Evolutionary conservation across 2,797 vertebrate species (phyloP).

Genomic region (Eulemur albifrons): DNA sequence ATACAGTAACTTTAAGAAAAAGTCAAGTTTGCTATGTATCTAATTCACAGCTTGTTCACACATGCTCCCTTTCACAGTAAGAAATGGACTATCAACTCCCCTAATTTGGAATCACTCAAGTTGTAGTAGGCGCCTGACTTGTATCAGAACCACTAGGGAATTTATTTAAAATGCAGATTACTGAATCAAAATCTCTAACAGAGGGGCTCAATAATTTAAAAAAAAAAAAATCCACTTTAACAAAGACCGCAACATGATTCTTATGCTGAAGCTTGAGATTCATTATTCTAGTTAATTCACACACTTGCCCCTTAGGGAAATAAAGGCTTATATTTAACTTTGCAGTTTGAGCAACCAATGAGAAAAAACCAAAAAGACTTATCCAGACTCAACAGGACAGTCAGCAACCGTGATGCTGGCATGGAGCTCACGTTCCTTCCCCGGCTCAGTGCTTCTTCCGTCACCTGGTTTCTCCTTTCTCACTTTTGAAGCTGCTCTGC

Average conservation of each 20-base stretch:
- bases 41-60: background rate
- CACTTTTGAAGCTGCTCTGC: background rate
- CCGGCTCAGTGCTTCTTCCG: background rate
- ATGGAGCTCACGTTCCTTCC: background rate
- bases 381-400: background rate
- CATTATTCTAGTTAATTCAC: background rate
- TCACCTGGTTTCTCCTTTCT: background rate
- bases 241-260: background rate
- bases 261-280: background rate
- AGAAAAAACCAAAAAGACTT: background rate
- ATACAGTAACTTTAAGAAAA: conserved; percentile 1
- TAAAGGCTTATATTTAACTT: background rate
- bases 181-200: background rate
- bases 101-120: background rate
- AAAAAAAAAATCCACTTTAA: background rate
- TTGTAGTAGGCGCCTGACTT: background rate
- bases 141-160: background rate
- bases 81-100: background rate
- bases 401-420: background rate
- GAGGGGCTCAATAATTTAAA: background rate
- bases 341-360: background rate
- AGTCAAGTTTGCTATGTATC: background rate
- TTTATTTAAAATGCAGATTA: conserved; percentile 23
- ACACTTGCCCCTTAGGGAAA: background rate
- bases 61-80: background rate